Base-by-base conservation (phyloP, 1,140 invertebrate species). In the Medauroidea extradentata region DNA sequence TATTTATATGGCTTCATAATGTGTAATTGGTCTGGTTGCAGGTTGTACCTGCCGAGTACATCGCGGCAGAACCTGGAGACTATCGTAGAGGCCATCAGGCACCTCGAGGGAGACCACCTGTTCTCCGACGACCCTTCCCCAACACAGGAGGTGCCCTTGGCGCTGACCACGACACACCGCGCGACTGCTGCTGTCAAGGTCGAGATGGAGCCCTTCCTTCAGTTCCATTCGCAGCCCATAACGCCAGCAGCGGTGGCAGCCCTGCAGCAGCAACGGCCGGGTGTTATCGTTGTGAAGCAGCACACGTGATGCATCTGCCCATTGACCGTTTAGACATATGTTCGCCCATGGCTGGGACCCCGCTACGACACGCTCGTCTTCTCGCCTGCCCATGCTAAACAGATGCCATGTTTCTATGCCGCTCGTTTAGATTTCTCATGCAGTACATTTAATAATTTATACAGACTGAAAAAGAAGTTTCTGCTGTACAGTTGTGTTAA, bases 41-140 rank as follows among this genome's bases (percentile, higher is more conserved):
- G 2, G 80, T 70, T 89, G 8, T 90, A 89, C 66, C 73, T 88
- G 49, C 84, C 89, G 18, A 91, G 85, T 66, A 90, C 90, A 25
- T 93, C 92, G 46, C 83, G 93, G 39, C 91, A 96, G 69, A 98
- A 97, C 73, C 78, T 99, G 59, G 94, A 98, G 72, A 98, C 96
- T 1, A 98, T 99, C 60, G 94, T 98, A 8, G 95, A 99, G 72
- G 96, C 96, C 23, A 98, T 98, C 65, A 84, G 94, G 38, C 95
- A 96, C 69, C 77, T 99, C 56, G 96, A 99, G 74, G 95, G 96
- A 7, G 93, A 96, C 73, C 90, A 94, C 73, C 75, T 94, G 64
- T 94, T 94, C 72, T 82, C 83, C 61, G 89, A 91, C 65, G 87
- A 88, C 34, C 57, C 63, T 24, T 23, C 52, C 19, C 49, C 51